Evolutionary conservation across 1,140 invertebrate species (phyloP).

Genomic region (Heliconius congener): DNA sequence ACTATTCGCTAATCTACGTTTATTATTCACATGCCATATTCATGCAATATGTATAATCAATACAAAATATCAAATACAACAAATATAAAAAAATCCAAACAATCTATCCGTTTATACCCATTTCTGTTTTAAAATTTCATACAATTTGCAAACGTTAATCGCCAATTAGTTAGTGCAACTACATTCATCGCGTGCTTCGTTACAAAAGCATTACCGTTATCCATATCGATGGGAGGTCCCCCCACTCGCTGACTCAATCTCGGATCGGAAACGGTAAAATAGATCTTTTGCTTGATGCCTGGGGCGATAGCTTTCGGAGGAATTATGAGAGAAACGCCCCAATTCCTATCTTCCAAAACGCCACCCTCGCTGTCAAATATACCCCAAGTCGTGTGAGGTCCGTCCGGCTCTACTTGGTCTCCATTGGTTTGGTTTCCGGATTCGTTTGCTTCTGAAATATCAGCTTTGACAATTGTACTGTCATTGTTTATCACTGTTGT

Average conservation of each 20-base stretch:
- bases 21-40: slow-evolving; percentile 33
- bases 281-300: slow-evolving; percentile 93
- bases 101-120: slow-evolving; percentile 36
- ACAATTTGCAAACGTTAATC: slow-evolving; percentile 66
- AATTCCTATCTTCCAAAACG: slow-evolving; percentile 90
- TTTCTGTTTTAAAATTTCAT: slow-evolving; percentile 43
- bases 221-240: slow-evolving; percentile 91
- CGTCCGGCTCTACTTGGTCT: slow-evolving; percentile 68
- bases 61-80: slow-evolving; percentile 31
- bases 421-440: slow-evolving; percentile 50
- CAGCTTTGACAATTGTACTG: slow-evolving; percentile 59
- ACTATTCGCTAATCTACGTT: slow-evolving; percentile 5
- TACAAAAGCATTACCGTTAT: slow-evolving; percentile 88
- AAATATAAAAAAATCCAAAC: slow-evolving; percentile 37
- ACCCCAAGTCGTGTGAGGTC: slow-evolving; percentile 85
- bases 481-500: slow-evolving; percentile 72
- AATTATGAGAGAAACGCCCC: slow-evolving; percentile 94
- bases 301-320: slow-evolving; percentile 92
- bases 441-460: slow-evolving; percentile 54
- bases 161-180: slow-evolving; percentile 79
- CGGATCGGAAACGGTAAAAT: slow-evolving; percentile 94
- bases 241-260: slow-evolving; percentile 86
- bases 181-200: slow-evolving; percentile 71
- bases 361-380: slow-evolving; percentile 91
- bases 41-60: slow-evolving; percentile 40